phyloP scores from a whole-genome alignment of 2,113 vertebrate species.

The Orientallactaga bullata region DNA sequence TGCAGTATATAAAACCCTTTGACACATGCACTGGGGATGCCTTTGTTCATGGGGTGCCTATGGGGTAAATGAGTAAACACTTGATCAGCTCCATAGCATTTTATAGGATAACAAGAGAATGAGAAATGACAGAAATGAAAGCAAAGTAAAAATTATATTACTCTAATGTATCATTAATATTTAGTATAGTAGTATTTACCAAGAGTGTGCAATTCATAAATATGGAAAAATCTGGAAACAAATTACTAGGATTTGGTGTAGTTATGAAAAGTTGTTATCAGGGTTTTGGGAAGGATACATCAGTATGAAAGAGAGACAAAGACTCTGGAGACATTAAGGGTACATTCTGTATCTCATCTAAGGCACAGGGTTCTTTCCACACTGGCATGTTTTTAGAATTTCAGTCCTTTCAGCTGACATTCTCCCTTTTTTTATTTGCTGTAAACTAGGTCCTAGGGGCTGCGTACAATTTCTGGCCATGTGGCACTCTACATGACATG shows the following conservation, averaged over 20 bases:
- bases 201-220: neutral
- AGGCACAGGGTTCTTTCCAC: neutral
- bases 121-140: neutral
- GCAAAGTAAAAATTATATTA: neutral
- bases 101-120: neutral
- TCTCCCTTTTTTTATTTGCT: neutral
- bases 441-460: neutral
- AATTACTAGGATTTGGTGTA: neutral
- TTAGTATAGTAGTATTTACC: neutral
- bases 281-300: neutral
- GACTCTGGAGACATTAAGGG: neutral
- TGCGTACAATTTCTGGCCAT: neutral
- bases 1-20: conserved; percentile 4
- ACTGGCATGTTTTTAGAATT: neutral
- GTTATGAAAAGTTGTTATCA: neutral
- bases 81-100: conserved; percentile 5
- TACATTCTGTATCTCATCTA: neutral
- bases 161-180: neutral
- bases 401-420: neutral
- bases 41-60: conserved; percentile 1
- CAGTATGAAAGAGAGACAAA: conserved; percentile 8
- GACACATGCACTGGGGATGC: neutral
- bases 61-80: neutral
- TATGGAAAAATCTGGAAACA: neutral
- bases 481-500: neutral